Conservation (phyloP, 2,888 invertebrate genomes). For the Dryobotodes eremita region DNA sequence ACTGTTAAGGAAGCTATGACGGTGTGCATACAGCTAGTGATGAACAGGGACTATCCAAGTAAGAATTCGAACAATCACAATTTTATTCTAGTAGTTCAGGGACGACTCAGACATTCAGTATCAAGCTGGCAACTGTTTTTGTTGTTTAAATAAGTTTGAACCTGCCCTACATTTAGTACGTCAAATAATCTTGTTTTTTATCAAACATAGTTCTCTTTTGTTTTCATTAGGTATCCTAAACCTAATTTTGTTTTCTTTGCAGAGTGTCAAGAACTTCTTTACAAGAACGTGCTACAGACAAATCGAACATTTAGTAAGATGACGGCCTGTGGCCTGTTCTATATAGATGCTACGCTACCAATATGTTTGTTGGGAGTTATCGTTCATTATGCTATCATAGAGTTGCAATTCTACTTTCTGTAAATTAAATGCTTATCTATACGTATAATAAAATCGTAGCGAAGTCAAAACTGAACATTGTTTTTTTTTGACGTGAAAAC, state of each 20-base stretch:
- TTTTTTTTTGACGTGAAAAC: neutral
- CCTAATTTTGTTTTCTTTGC: neutral
- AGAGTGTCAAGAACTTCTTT: slow-evolving; percentile 14
- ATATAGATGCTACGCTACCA: slow-evolving; percentile 19
- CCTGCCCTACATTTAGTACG: too few relatives aligned
- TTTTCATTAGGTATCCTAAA: too few relatives aligned
- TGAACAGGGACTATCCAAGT: neutral
- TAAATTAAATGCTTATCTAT: too few relatives aligned
- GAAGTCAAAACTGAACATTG: too few relatives aligned
- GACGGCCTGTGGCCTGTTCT: slow-evolving; percentile 27
- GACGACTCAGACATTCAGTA: too few relatives aligned
- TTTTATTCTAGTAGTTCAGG: neutral
- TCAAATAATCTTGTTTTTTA: too few relatives aligned
- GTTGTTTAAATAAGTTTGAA: too few relatives aligned
- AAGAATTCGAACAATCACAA: neutral
- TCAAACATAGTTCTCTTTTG: too few relatives aligned
- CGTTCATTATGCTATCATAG: slow-evolving; percentile 7
- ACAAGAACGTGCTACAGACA: slow-evolving; percentile 14
- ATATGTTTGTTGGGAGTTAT: slow-evolving; percentile 7
- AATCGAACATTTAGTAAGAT: slow-evolving; percentile 17
- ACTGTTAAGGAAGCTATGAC: slow-evolving; percentile 6
- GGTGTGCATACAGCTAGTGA: slow-evolving; percentile 2
- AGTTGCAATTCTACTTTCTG: slow-evolving; percentile 16
- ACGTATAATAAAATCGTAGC: too few relatives aligned
- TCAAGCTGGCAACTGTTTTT: too few relatives aligned